Evolutionary conservation across 2,113 vertebrate genomes (phyloP).

Genomic region (Nesospiza acunhae): DNA sequence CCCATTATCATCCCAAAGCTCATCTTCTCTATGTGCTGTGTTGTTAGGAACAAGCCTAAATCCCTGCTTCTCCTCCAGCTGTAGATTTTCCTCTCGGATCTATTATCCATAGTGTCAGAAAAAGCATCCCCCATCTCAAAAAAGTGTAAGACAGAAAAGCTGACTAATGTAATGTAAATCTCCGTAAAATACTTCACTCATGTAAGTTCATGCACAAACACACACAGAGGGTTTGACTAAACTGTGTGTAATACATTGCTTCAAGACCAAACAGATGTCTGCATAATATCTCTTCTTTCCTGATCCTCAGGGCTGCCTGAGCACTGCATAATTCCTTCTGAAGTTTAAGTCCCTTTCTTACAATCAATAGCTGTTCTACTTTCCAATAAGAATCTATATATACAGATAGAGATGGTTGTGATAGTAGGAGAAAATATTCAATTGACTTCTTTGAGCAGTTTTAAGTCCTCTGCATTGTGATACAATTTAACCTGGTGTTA

Average conservation of each 20-base stretch:
- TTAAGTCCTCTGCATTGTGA: not conserved
- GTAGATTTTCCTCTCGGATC: not conserved
- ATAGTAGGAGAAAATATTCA: not conserved
- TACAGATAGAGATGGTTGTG: not conserved
- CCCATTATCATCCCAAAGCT: not conserved
- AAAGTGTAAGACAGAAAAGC: not conserved
- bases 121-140: not conserved
- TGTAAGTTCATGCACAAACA: not conserved
- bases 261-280: not conserved
- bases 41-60: not conserved
- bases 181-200: not conserved
- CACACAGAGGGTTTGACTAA: not conserved
- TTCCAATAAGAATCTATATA: not conserved
- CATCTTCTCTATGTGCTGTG: not conserved
- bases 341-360: not conserved
- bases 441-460: not conserved
- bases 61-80: not conserved
- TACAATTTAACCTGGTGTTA: not conserved
- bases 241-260: not conserved
- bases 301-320: not conserved
- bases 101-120: not conserved
- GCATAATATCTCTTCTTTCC: not conserved
- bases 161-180: not conserved
- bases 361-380: not conserved
- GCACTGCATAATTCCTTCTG: not conserved